These are phyloP conservation scores for Epizoanthus illoricatus DNA, from an alignment of 92 coral and sea anemone genomes.

Conservation along the genomic window DNA sequence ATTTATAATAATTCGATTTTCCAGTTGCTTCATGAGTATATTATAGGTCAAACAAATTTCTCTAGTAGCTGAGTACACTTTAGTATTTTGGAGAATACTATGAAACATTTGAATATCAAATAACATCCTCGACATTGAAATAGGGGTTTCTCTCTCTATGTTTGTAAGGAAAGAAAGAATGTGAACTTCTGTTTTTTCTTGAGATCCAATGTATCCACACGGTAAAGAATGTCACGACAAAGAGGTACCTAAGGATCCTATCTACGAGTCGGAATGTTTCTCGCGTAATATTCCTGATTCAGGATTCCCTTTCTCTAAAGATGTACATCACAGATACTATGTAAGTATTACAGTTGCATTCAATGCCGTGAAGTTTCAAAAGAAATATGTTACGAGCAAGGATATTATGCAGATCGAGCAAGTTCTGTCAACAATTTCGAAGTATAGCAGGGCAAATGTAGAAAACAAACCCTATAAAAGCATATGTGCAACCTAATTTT, in stretches of 20 bases:
- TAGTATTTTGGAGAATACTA: no score
- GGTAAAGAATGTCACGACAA: slow-evolving; percentile 35
- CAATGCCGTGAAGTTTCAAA: neutral
- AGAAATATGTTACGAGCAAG: neutral
- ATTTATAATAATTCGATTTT: no score
- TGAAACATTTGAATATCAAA: no score
- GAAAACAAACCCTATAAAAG: no score
- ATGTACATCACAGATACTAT: slow-evolving; percentile 39
- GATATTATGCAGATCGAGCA: neutral
- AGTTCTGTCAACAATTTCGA: neutral
- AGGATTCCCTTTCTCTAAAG: slow-evolving; percentile 48
- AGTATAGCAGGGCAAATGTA: neutral
- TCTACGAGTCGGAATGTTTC: slow-evolving; percentile 12
- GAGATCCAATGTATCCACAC: slow-evolving; percentile 39
- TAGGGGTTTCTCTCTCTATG: no score
- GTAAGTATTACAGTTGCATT: slow-evolving; percentile 27
- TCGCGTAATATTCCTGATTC: slow-evolving; percentile 27
- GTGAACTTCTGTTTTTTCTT: neutral
- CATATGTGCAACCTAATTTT: no score
- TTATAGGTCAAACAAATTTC: no score
- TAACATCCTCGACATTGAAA: no score
- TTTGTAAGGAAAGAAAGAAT: neutral
- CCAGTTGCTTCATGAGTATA: no score
- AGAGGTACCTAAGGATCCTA: slow-evolving; percentile 13
- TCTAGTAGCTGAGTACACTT: no score